Evolutionary conservation across 2,797 vertebrate species (phyloP).

Genomic region (Carcharodon carcharias): DNA sequence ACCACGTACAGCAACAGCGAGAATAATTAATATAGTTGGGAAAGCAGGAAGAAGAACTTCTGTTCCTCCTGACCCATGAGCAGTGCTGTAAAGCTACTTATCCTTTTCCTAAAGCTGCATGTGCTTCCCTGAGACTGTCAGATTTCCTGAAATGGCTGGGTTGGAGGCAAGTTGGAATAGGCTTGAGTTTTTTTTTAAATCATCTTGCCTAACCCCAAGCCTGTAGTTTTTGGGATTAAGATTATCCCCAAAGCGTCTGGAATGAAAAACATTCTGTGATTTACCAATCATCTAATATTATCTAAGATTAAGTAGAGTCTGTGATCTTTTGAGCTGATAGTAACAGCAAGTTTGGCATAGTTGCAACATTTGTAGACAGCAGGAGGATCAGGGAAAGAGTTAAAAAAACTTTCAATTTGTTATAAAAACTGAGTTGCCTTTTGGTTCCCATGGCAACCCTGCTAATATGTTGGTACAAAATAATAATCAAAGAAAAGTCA

Average conservation of each 20-base stretch:
- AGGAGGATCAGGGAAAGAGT: not conserved
- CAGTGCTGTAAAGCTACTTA: not conserved
- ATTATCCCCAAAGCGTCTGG: not conserved
- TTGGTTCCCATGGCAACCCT: not conserved
- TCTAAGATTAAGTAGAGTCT: not conserved
- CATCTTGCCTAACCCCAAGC: not conserved
- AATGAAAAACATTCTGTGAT: not conserved
- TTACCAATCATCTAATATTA: not conserved
- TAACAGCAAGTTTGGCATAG: not conserved
- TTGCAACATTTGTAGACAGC: not conserved
- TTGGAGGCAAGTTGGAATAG: not conserved
- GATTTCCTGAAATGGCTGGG: not conserved
- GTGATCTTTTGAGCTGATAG: too few species aligned
- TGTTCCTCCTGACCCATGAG: not conserved
- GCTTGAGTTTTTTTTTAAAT: not conserved
- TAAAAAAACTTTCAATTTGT: not conserved
- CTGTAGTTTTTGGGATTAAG: not conserved
- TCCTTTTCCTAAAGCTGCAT: not conserved
- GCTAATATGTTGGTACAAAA: not conserved
- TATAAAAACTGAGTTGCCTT: not conserved
- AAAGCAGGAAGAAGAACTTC: not conserved
- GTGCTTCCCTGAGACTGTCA: not conserved
- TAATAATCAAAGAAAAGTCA: conserved; percentile 16
- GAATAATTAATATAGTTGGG: too few species aligned
- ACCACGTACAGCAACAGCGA: too few species aligned